A percentile compares a stretch with the other conserved stretches of the same genome.
phyloP scores from a whole-genome alignment of 35 echinoderm and acorn worm species.

The Strongylocentrotus purpuratus region DNA sequence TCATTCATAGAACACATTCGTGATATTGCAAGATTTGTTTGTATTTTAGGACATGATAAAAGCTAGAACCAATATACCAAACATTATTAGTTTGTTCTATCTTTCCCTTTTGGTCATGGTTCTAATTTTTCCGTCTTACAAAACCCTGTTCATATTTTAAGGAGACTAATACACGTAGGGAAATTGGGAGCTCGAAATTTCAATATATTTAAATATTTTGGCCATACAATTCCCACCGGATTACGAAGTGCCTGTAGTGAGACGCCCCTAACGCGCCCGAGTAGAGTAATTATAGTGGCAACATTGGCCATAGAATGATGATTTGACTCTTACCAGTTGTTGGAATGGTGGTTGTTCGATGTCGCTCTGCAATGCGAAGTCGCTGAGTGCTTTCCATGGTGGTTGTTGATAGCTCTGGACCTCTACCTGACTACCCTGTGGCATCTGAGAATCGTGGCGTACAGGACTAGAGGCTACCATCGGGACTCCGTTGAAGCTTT shows the following conservation, averaged over 20 bases:
- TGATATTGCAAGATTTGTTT: too few species aligned
- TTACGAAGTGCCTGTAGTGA: too few species aligned
- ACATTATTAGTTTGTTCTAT: not conserved
- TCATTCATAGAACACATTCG: too few species aligned
- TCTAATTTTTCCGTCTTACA: not conserved
- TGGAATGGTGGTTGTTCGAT: constrained; percentile 99
- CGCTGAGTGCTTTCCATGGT: constrained; percentile 96
- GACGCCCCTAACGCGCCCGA: too few species aligned
- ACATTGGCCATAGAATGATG: not conserved
- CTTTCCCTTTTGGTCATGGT: not conserved
- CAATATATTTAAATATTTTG: too few species aligned
- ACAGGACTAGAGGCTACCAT: constrained; percentile 99
- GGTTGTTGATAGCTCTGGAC: constrained; percentile 98
- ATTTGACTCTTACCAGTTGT: constrained; percentile 85
- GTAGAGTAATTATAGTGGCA: not conserved
- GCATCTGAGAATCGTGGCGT: constrained; percentile 95
- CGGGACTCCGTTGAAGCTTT: constrained; percentile 95
- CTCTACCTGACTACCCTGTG: constrained; percentile 95
- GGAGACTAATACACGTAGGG: too few species aligned
- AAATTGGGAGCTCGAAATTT: too few species aligned
- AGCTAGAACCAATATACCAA: not conserved
- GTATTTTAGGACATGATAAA: too few species aligned
- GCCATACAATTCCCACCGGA: too few species aligned
- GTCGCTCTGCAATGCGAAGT: constrained; percentile 95
- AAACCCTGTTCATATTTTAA: too few species aligned